Conservation (phyloP, 2,797 vertebrate species). For the Discoglossus pictus region DNA sequence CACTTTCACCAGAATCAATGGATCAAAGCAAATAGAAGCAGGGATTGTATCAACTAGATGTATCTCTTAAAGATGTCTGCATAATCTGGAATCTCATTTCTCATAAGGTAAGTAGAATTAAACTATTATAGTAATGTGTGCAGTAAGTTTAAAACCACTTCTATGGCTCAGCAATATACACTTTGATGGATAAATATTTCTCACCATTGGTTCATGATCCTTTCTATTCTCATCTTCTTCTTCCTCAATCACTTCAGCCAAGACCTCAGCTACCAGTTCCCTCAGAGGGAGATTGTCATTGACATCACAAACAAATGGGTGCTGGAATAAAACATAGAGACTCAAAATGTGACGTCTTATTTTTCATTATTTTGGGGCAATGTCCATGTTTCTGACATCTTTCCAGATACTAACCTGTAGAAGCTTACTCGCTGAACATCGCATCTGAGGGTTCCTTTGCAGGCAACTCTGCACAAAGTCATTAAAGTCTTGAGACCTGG, state of each 20-base stretch:
- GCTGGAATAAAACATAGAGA: slow-evolving; percentile 47
- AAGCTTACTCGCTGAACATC: slow-evolving; percentile 66
- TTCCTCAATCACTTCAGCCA: slow-evolving; percentile 64
- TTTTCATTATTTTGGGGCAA: background rate
- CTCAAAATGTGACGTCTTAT: background rate
- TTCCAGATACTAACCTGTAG: slow-evolving; percentile 61
- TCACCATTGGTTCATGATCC: background rate
- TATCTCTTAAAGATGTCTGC: no score
- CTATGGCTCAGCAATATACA: no score
- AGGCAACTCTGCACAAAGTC: slow-evolving; percentile 68
- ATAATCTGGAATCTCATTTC: no score
- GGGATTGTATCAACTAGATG: no score
- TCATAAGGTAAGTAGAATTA: no score
- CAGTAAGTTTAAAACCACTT: no score
- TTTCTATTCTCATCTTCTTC: slow-evolving; percentile 56
- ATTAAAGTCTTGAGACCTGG: slow-evolving; percentile 72
- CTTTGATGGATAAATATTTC: background rate
- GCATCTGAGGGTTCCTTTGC: slow-evolving; percentile 63
- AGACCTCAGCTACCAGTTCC: slow-evolving; percentile 69
- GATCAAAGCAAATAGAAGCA: no score
- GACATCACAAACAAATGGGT: slow-evolving; percentile 61
- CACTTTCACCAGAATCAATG: no score
- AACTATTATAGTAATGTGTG: no score
- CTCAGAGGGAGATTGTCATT: slow-evolving; percentile 56
- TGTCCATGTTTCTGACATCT: rapidly evolving